These are phyloP conservation scores for Hymenopus coronatus DNA, from an alignment of 2,888 invertebrate genomes.

Conservation along the genomic window DNA sequence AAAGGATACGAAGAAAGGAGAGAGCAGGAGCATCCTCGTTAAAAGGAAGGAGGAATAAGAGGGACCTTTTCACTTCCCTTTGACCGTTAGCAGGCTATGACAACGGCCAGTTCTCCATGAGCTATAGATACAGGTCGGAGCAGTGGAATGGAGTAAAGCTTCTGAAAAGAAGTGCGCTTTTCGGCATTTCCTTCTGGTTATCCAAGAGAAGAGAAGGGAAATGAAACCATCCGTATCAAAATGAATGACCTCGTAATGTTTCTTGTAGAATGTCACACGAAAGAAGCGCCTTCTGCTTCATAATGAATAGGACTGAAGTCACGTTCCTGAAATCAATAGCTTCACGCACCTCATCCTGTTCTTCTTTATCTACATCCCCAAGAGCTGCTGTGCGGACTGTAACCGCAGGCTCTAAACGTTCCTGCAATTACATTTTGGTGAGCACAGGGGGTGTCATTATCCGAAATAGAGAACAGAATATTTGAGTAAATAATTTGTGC, in stretches of 20 bases:
- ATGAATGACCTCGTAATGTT: background rate
- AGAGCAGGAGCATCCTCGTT: background rate
- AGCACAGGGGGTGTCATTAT: too few relatives aligned
- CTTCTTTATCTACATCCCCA: background rate
- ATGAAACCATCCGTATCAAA: background rate
- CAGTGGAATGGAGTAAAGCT: background rate
- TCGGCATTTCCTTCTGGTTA: background rate
- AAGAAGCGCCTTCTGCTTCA: background rate
- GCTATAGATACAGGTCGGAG: background rate
- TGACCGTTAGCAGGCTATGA: background rate
- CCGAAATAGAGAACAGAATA: too few relatives aligned
- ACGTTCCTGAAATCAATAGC: background rate
- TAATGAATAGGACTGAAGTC: background rate
- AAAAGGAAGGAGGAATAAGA: background rate
- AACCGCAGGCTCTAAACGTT: background rate
- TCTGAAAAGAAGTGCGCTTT: background rate
- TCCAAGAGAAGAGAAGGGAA: background rate
- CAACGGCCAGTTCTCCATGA: background rate
- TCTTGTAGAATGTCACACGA: background rate
- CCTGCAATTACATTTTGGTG: too few relatives aligned
- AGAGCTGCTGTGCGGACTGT: background rate
- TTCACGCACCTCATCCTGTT: background rate
- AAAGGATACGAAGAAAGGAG: background rate
- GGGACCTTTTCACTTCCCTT: background rate
- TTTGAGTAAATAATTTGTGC: too few relatives aligned